Base-by-base conservation (phyloP, 2,113 vertebrate species). In the Periophthalmus modestus region DNA sequence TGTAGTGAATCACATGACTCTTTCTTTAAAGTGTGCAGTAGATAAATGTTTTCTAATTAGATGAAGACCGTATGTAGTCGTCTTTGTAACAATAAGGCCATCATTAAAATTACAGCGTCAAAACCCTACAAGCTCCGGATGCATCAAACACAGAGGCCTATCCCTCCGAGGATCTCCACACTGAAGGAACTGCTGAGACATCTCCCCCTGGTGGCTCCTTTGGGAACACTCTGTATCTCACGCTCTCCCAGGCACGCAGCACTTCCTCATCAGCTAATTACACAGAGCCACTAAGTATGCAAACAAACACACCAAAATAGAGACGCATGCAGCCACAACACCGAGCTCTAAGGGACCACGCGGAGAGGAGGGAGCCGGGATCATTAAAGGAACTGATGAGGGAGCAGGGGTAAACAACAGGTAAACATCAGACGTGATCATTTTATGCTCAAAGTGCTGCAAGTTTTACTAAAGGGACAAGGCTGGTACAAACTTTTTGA, bases 131-230 rank as follows among this genome's bases (percentile, higher is more conserved):
- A 82, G 77, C 84, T 81, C 72, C 79, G 83, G 89, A 81, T 85
- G 89, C 90, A 90, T 93, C 89, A 92, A 90, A 93, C 87, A 74
- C 83, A 74, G 80, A 16, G 66, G 21, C 13, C 75, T 83, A 70
- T 59, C 87, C 90, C 91, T 88, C 68, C 19, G 90, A 87, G 90
- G 82, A 65, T 83, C 67, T 46, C 85, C 71, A 72, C 73, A 72
- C 55, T 76, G 66, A 88, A 86, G 86, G 86, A 88, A 89, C 87
- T 92, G 87, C 91, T 91, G 89, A 92, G 89, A 90, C 87, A 87
- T 89, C 79, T 88, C 84, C 82, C 87, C 81, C 77, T 86, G 80
- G 73, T 74, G 72, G 1, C 55, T 47, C 77, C 84, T 79, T 80
- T 72, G 7, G 81, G 80, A 87, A 89, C 77, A 69, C 55, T n/a